Base-by-base conservation (phyloP, 2,888 invertebrate species). In the Rhynchonema sp. region DNA sequence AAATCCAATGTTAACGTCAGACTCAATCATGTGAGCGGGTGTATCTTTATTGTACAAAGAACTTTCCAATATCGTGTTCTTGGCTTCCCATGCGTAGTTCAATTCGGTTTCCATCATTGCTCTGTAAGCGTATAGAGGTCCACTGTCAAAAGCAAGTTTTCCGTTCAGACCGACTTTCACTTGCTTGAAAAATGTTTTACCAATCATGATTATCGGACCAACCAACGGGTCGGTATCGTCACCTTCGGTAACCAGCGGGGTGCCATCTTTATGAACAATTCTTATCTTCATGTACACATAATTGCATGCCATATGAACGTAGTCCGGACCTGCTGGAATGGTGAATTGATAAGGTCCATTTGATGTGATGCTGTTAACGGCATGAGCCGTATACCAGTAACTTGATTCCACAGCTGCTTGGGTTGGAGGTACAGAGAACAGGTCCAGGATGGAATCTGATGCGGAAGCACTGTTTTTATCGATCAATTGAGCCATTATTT, bases 171-270 rank as follows among this genome's bases (percentile, higher is more conserved):
- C 38, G 2, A 56, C 2, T 30, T 56, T 56, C 3, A 60, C n/a
- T 56, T 56, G 60, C 52, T 60, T 60, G 30, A 60, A 49, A n/a
- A 60, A 49, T n/a, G 52, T 56, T 25, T 60, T 60, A 2, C 28
- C 60, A 3, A 60, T 28, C 2, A 56, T 22, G 46, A 56, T 46
- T 2, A 60, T 56, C 1, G 60, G 60, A 1, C n/a, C 60, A 6
- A 56, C 38, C 17, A 38, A 38, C 3, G 20, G 3, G 27, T 46
- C 46, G 17, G 3, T 23, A 6, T 29, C 3, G 9, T 30, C 30
- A n/a, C n/a, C n/a, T n/a, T n/a, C n/a, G n/a, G n/a, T n/a, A n/a
- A n/a, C n/a, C 26, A 56, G 30, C 3, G 17, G n/a, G 3, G 28
- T 27, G 30, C 58, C 58, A 25, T 53, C 30, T 2, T 46, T 3